Evolutionary conservation across 1,140 invertebrate genomes (phyloP).

Genomic region (Pollicipes pollicipes): DNA sequence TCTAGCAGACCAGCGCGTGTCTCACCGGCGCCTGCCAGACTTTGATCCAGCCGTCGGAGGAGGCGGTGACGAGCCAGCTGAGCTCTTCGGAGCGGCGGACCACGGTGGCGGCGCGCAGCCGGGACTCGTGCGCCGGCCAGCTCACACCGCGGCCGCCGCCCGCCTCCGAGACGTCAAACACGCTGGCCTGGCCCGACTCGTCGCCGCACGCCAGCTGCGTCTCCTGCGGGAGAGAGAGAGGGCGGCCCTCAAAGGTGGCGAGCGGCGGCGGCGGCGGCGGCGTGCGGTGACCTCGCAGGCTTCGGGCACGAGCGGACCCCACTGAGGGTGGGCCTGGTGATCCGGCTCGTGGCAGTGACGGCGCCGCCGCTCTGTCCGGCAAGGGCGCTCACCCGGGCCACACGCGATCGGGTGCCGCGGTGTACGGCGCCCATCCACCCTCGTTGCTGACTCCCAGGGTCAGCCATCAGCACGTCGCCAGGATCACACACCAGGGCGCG

Average conservation of each 20-base stretch:
- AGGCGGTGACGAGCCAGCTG: constrained; percentile 39
- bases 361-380: too few species aligned
- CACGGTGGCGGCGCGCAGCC: constrained; percentile 44
- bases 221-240: constrained; percentile 34
- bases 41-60: constrained; percentile 59
- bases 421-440: too few species aligned
- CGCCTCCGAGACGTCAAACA: constrained; percentile 34
- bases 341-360: not conserved
- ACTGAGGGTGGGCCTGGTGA: too few species aligned
- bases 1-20: not conserved
- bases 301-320: too few species aligned
- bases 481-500: not conserved
- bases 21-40: constrained; percentile 40
- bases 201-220: constrained; percentile 43
- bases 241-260: not conserved
- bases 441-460: too few species aligned
- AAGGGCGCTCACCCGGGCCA: too few species aligned
- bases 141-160: constrained; percentile 21
- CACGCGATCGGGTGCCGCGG: not conserved
- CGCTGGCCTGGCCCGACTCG: constrained; percentile 46
- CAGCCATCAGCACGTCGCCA: not conserved
- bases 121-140: constrained; percentile 38
- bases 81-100: constrained; percentile 29
- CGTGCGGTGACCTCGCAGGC: too few species aligned
- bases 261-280: too few species aligned